Evolutionary conservation across 2,113 vertebrate species (phyloP).

Genomic region (Aix galericulata): DNA sequence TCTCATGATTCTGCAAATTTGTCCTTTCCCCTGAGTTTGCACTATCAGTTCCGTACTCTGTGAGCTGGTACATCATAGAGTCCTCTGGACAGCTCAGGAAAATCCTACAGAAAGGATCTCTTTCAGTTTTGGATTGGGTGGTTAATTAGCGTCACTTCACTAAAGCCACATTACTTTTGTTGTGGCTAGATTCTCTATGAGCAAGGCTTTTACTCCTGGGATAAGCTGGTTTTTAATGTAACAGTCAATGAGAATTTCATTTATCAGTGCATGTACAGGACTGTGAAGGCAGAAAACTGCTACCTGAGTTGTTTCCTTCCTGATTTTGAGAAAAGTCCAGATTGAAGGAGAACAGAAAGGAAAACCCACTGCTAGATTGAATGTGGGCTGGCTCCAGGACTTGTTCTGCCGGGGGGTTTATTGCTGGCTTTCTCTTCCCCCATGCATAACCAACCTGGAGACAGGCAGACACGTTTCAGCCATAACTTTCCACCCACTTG

Average conservation of each 20-base stretch:
- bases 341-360: background rate
- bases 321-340: background rate
- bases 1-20: background rate
- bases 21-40: background rate
- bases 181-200: background rate
- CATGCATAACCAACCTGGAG: background rate
- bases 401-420: background rate
- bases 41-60: background rate
- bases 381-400: background rate
- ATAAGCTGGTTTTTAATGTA: background rate
- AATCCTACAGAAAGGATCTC: background rate
- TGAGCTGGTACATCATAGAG: background rate
- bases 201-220: background rate
- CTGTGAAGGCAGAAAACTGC: background rate
- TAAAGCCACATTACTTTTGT: background rate
- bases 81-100: background rate
- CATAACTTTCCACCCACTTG: background rate
- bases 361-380: background rate
- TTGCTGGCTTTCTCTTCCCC: background rate
- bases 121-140: rapidly evolving
- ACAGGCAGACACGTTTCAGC: background rate
- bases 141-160: background rate
- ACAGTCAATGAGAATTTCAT: background rate
- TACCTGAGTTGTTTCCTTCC: background rate
- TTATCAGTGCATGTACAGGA: background rate